Percentiles rank a stretch among this genome's conserved stretches.
Evolutionary conservation across 2,888 invertebrate genomes (phyloP).

Genomic region (Synanthedon formicaeformis): DNA sequence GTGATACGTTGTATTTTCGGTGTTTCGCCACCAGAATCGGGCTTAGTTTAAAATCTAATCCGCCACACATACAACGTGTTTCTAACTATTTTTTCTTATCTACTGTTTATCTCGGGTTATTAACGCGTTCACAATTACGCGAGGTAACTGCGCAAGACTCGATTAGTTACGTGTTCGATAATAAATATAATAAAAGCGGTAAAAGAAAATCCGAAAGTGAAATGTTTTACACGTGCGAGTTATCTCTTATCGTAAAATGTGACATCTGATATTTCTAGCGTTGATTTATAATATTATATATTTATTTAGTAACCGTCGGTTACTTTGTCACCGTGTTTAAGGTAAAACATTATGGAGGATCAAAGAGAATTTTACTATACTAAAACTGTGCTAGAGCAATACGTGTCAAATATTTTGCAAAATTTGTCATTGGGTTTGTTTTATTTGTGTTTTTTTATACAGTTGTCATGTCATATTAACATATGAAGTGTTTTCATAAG

Average conservation of each 20-base stretch:
- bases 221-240: no score
- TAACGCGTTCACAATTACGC: not conserved
- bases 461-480: not conserved
- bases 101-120: not conserved
- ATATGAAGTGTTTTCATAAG: no score
- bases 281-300: no score
- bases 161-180: no score
- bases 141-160: no score
- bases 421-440: constrained; percentile 34
- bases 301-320: no score
- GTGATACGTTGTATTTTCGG: not conserved
- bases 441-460: constrained; percentile 9
- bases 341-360: no score
- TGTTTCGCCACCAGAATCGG: not conserved
- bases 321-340: no score
- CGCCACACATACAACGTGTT: not conserved
- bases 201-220: no score
- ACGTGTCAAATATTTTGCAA: constrained; percentile 34
- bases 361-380: constrained; percentile 11
- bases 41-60: not conserved
- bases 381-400: constrained; percentile 39
- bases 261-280: no score
- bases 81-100: not conserved
- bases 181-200: no score
- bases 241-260: no score